Evolutionary conservation across 1,140 invertebrate genomes (phyloP).

Genomic region (Apis florea): DNA sequence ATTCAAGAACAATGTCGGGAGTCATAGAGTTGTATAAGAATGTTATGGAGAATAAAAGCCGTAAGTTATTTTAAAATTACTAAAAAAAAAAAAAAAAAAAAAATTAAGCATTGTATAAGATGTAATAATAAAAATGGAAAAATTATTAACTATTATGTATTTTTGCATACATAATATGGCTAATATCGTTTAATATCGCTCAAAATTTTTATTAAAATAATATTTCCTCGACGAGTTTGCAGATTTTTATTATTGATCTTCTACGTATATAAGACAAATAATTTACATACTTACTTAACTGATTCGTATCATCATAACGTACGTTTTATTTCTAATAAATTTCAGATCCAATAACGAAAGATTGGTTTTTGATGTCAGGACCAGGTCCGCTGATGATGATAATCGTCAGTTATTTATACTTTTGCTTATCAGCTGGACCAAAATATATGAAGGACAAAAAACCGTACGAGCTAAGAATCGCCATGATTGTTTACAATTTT

Average conservation of each 20-base stretch:
- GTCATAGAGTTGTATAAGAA: conserved; percentile 75
- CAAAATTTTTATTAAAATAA: too few species aligned
- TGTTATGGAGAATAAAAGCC: conserved; percentile 74
- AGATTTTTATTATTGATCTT: too few species aligned
- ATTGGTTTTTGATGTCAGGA: conserved; percentile 91
- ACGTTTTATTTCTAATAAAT: conserved; percentile 48
- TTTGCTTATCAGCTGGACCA: conserved; percentile 87
- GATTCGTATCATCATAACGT: too few species aligned
- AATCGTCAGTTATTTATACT: conserved; percentile 88
- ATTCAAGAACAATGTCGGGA: conserved; percentile 62
- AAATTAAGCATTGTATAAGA: background rate
- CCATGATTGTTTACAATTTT: conserved; percentile 91
- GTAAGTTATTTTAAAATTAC: conserved; percentile 62
- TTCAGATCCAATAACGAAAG: conserved; percentile 91
- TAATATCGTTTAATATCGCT: too few species aligned
- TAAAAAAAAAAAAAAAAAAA: background rate
- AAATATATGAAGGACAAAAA: conserved; percentile 92
- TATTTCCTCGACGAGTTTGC: too few species aligned
- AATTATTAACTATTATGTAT: too few species aligned
- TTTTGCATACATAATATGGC: too few species aligned
- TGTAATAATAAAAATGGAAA: background rate
- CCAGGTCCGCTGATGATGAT: conserved; percentile 89
- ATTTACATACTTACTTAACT: too few species aligned
- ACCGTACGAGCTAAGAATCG: conserved; percentile 88
- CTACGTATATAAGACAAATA: too few species aligned